phyloP scores from a whole-genome alignment of 2,888 invertebrate species.

The Ligdia adustata region DNA sequence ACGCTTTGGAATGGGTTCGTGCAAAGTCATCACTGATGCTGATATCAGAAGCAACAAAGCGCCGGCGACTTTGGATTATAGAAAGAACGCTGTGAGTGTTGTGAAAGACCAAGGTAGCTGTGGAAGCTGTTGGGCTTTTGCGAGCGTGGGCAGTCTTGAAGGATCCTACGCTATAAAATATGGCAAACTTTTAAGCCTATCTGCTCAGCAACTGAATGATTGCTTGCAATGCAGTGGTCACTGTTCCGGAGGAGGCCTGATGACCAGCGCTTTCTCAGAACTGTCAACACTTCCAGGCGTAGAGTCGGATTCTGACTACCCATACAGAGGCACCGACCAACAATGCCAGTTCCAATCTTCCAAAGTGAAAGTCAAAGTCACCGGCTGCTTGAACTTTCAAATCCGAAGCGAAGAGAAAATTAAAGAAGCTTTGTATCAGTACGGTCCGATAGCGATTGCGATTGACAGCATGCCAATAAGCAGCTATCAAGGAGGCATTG shows the following conservation, averaged over 20 bases:
- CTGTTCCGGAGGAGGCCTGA: not conserved
- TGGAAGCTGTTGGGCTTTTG: not conserved
- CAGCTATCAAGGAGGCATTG: not conserved
- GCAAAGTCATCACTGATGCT: not conserved
- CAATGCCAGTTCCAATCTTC: not conserved
- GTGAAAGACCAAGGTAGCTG: not conserved
- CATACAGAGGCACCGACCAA: not conserved
- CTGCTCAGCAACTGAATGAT: not conserved
- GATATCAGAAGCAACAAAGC: conserved; percentile 3
- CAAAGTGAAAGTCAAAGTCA: not conserved
- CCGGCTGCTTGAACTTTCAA: not conserved
- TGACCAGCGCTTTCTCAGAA: not conserved
- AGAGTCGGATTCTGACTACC: not conserved
- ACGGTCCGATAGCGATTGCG: not conserved
- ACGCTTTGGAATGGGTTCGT: no score
- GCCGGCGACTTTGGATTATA: not conserved
- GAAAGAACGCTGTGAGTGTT: not conserved
- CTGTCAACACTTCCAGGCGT: not conserved
- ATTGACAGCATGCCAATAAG: not conserved
- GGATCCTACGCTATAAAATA: not conserved
- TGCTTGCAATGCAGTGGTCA: not conserved
- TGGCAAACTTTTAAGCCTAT: not conserved
- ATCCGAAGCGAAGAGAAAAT: not conserved
- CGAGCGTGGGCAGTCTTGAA: not conserved
- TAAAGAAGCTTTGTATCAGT: not conserved